Conservation (phyloP, 1,140 invertebrate genomes). For the Macrobrachium nipponense region DNA sequence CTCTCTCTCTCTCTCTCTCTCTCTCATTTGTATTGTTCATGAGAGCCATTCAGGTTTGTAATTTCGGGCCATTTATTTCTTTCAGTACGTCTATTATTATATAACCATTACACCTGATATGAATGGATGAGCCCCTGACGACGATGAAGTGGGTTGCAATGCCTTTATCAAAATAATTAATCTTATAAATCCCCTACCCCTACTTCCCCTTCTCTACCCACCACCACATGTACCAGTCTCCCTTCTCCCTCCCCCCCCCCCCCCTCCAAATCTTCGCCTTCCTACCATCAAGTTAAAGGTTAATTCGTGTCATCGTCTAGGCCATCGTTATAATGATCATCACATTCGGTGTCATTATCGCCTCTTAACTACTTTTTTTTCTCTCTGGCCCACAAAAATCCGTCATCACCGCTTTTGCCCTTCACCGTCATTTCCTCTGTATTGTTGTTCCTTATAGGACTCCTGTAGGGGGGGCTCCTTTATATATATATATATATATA, state of each 20-base stretch:
- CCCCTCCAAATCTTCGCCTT: neutral
- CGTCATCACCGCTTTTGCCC: neutral
- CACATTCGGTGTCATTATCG: neutral
- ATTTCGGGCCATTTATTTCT: constrained; percentile 58
- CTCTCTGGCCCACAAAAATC: neutral
- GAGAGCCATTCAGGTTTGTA: constrained; percentile 51
- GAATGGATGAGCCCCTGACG: constrained; percentile 47
- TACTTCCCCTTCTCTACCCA: neutral
- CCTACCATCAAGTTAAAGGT: neutral
- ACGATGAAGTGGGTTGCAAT: constrained; percentile 23
- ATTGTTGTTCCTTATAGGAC: constrained; percentile 21
- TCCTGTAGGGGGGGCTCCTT: constrained; percentile 23
- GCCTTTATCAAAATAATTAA: constrained; percentile 61
- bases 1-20: neutral
- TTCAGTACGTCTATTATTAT: constrained; percentile 60
- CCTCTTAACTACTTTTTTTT: neutral
- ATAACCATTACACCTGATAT: constrained; percentile 62
- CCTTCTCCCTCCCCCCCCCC: neutral
- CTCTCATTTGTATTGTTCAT: constrained; percentile 54
- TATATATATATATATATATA: constrained; percentile 53
- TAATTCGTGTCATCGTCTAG: neutral
- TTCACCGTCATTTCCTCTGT: constrained; percentile 36
- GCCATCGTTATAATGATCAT: constrained; percentile 10
- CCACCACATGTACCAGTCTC: neutral
- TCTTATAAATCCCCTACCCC: constrained; percentile 21